Evolutionary conservation across 2,113 vertebrate species (phyloP).

Genomic region (Rhinolophus sinicus): DNA sequence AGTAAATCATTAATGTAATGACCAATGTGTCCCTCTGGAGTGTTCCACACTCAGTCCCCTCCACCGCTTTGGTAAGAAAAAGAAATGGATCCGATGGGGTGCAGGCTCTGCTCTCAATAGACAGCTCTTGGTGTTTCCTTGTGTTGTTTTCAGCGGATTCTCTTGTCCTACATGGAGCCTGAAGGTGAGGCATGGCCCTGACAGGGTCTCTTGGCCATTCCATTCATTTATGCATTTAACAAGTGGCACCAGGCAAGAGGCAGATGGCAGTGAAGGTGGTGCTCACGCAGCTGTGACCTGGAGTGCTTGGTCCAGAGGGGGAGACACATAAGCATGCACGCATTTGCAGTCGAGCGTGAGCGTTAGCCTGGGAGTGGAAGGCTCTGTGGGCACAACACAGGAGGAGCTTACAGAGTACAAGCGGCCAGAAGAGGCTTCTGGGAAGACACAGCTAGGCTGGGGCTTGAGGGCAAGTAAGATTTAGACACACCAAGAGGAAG

Average conservation of each 20-base stretch:
- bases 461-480: not conserved
- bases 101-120: not conserved
- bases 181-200: not conserved
- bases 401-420: not conserved
- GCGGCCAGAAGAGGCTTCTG: not conserved
- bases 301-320: not conserved
- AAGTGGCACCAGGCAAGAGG: not conserved
- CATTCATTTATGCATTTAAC: not conserved
- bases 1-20: not conserved
- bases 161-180: not conserved
- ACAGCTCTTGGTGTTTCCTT: not conserved
- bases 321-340: too few species aligned
- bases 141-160: not conserved
- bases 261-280: not conserved
- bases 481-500: not conserved
- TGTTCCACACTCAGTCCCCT: not conserved
- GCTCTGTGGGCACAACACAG: rapidly evolving
- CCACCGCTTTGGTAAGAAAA: not conserved
- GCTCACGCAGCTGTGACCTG: too few species aligned
- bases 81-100: not conserved
- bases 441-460: not conserved
- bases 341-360: not conserved
- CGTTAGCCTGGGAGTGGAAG: not conserved
- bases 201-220: not conserved
- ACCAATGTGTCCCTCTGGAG: not conserved